These are phyloP conservation scores for Tipula helvola DNA, from an alignment of 2,888 invertebrate genomes.

Conservation along the genomic window DNA sequence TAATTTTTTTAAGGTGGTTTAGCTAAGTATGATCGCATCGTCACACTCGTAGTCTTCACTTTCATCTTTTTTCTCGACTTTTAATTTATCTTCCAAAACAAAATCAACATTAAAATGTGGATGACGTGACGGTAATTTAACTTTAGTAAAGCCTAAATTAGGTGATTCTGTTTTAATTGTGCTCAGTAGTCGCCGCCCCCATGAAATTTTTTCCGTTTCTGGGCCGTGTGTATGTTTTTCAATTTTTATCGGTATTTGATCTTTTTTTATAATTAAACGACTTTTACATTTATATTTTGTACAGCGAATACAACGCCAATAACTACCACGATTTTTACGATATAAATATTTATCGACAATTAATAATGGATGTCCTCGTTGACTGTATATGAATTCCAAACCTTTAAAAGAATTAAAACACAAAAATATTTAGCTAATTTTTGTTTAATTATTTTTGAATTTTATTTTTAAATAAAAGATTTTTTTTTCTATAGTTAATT, in stretches of 20 bases:
- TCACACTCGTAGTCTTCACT: not conserved
- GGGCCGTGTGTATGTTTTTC: conserved; percentile 25
- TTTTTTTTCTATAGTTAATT: no score
- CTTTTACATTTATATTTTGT: conserved; percentile 25
- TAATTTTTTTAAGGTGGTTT: not conserved
- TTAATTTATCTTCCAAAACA: not conserved
- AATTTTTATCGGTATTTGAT: conserved; percentile 19
- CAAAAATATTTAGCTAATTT: not conserved
- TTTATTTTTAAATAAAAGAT: conserved; percentile 6
- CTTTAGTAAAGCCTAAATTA: not conserved
- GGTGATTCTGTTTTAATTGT: not conserved
- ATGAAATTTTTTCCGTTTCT: conserved; percentile 25
- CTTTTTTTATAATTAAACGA: conserved; percentile 23
- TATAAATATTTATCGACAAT: conserved; percentile 25
- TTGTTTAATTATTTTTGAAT: not conserved
- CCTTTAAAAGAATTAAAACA: conserved; percentile 10
- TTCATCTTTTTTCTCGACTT: not conserved
- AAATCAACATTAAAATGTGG: conserved; percentile 19
- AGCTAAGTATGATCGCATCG: not conserved
- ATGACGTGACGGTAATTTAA: conserved; percentile 18
- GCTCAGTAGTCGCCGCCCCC: conserved; percentile 18
- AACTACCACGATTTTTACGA: conserved; percentile 25
- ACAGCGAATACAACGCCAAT: conserved; percentile 27
- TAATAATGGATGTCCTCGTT: conserved; percentile 25
- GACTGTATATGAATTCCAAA: conserved; percentile 26